Percentiles rank a stretch among this genome's conserved stretches.
Evolutionary conservation across 2,113 vertebrate genomes (phyloP).

Genomic region (Cisticola juncidis): DNA sequence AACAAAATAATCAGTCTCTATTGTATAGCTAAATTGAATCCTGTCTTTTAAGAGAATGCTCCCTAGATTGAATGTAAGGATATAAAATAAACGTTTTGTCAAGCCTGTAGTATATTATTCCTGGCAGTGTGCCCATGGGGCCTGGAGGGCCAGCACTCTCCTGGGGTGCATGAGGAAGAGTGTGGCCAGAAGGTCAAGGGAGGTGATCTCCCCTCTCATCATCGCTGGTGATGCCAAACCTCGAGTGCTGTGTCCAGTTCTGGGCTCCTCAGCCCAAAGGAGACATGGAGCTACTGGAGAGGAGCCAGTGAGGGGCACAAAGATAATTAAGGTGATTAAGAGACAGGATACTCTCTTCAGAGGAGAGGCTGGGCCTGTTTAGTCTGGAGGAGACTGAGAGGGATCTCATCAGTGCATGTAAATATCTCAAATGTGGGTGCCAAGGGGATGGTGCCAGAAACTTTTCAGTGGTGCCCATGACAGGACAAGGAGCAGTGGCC

Average conservation of each 20-base stretch:
- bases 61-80: not conserved
- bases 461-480: not conserved
- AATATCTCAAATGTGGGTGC: not conserved
- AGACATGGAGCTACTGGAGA: not conserved
- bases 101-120: not conserved
- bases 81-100: not conserved
- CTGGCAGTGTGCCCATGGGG: rapidly evolving
- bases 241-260: not conserved
- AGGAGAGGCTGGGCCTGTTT: not conserved
- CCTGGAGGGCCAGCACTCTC: not conserved
- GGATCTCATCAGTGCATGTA: too few relatives aligned
- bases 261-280: not conserved
- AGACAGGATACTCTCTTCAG: not conserved
- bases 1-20: not conserved
- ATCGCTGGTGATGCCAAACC: not conserved
- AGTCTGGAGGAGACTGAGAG: not conserved
- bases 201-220: too few relatives aligned
- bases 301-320: not conserved
- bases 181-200: too few relatives aligned
- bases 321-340: not conserved
- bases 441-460: too few relatives aligned
- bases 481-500: not conserved
- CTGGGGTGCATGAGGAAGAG: not conserved
- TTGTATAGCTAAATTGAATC: not conserved
- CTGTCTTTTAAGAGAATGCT: not conserved